A percentile compares a stretch with the other conserved stretches of the same genome.
These are phyloP conservation scores for Drosophila paramelanica DNA, from an alignment of 2,888 invertebrate genomes.

Conservation along the genomic window DNA sequence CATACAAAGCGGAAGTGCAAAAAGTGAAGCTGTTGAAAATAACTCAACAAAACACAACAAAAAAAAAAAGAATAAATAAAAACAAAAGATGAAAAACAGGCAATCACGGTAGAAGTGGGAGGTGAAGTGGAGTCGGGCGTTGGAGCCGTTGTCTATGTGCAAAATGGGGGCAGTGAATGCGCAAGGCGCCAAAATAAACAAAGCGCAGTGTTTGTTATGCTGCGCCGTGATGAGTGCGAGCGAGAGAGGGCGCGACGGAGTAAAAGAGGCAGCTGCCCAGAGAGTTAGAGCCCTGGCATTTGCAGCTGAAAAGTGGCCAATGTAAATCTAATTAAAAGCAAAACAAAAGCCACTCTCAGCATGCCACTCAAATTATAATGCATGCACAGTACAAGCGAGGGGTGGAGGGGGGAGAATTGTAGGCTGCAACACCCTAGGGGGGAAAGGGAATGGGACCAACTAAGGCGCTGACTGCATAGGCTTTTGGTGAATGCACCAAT, in stretches of 20 bases:
- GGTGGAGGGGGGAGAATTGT: too few relatives aligned
- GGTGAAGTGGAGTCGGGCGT: neutral
- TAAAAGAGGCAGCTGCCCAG: neutral
- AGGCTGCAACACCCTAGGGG: too few relatives aligned
- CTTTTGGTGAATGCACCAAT: neutral
- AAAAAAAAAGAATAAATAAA: slow-evolving; percentile 12
- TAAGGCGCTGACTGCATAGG: slow-evolving; percentile 9
- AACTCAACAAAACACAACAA: slow-evolving; percentile 57
- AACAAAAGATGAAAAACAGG: slow-evolving; percentile 24
- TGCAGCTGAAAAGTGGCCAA: slow-evolving; percentile 80
- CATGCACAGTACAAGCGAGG: slow-evolving; percentile 44
- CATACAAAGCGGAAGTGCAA: slow-evolving; percentile 81
- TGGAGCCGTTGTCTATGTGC: slow-evolving; percentile 35
- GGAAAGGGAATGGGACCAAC: neutral
- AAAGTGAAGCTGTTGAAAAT: slow-evolving; percentile 79
- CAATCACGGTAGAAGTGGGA: slow-evolving; percentile 24
- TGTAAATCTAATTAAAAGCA: slow-evolving; percentile 81
- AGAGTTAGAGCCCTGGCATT: slow-evolving; percentile 39
- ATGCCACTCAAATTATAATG: slow-evolving; percentile 80
- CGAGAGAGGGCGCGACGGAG: neutral
- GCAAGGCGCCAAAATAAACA: slow-evolving; percentile 77
- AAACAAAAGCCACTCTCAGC: slow-evolving; percentile 81
- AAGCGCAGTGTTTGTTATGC: slow-evolving; percentile 74
- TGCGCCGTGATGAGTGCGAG: slow-evolving; percentile 43
- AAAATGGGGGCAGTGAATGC: slow-evolving; percentile 45